phyloP scores from a whole-genome alignment of 2,113 vertebrate species.

The Thinocorus orbignyianus region DNA sequence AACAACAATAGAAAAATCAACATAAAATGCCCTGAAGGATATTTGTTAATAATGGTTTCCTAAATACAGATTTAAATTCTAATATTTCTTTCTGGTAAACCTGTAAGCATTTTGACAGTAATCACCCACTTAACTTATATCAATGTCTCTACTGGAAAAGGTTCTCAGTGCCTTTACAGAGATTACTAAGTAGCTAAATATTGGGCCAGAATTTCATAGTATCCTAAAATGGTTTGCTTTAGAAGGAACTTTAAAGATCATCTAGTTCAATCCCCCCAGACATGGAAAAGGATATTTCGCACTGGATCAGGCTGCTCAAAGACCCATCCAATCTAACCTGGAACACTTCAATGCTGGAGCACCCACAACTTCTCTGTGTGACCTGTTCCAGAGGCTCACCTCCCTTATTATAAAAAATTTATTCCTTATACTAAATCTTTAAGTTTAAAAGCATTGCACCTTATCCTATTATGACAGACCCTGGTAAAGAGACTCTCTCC shows the following conservation, averaged over 20 bases:
- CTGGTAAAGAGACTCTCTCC: background rate
- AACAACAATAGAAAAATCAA: background rate
- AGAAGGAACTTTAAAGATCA: background rate
- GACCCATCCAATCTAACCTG: rapidly evolving
- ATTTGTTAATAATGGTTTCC: background rate
- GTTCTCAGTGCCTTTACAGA: background rate
- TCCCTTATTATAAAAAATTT: rapidly evolving
- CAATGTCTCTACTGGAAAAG: background rate
- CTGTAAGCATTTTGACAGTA: background rate
- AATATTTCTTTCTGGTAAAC: background rate
- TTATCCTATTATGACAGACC: background rate
- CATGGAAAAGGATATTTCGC: background rate
- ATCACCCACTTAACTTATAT: background rate
- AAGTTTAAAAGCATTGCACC: background rate
- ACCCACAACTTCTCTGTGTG: background rate
- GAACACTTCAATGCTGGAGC: rapidly evolving
- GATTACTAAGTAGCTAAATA: background rate
- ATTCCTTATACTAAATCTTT: background rate
- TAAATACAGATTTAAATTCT: background rate
- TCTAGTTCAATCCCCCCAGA: rapidly evolving
- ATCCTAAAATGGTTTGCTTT: background rate
- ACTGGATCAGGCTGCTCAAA: background rate
- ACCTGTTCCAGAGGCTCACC: background rate
- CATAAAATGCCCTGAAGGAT: no score
- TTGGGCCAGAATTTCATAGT: background rate